phyloP scores from a whole-genome alignment of 2,113 vertebrate species.

The Corvus hawaiiensis region DNA sequence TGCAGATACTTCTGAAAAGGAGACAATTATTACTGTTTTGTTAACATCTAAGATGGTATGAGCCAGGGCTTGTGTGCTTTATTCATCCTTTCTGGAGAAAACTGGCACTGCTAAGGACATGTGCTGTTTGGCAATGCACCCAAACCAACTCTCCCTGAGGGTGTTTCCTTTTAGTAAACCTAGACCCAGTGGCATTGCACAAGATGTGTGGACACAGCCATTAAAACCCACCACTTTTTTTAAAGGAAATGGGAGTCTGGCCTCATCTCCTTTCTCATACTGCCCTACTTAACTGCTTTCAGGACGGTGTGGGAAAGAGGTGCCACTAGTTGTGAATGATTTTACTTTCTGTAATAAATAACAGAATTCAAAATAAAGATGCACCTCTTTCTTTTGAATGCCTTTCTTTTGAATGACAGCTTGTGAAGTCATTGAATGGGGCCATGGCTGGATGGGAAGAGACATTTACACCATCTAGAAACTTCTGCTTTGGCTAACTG shows the following conservation, averaged over 20 bases:
- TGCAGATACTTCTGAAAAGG: background rate
- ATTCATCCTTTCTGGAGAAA: background rate
- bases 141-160: background rate
- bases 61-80: background rate
- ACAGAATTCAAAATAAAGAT: background rate
- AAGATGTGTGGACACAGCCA: background rate
- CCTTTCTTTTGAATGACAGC: background rate
- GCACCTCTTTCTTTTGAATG: background rate
- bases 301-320: background rate
- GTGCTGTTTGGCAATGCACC: background rate
- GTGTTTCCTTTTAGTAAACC: background rate
- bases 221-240: background rate
- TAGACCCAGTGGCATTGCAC: background rate
- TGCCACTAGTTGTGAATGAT: background rate
- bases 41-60: background rate
- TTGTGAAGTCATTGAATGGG: background rate
- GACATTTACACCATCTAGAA: background rate
- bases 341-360: background rate
- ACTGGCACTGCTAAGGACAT: background rate
- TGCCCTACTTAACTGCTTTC: background rate
- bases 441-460: background rate
- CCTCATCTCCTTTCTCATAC: background rate
- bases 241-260: background rate
- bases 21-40: background rate
- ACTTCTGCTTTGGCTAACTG: background rate